Evolutionary conservation across 2,113 vertebrate genomes (phyloP), one percentile per base, ranked within the genome.

Genomic region (Callocephalon fimbriatum): DNA sequence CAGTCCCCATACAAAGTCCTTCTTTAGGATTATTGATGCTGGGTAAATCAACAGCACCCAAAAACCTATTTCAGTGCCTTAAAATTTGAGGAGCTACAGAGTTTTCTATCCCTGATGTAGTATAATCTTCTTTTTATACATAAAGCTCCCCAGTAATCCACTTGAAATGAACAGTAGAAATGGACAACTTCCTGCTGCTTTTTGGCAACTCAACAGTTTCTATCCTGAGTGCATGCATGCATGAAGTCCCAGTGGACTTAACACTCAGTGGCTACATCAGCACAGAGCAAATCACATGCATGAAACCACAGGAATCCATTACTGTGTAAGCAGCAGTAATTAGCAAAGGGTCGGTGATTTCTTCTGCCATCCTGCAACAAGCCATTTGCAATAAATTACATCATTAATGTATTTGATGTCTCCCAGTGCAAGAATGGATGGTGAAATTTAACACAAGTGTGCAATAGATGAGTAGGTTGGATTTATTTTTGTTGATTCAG

Each of bases 401-500:
- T 78, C 53, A 82, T 73, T 70, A 91, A 80, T 29, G 37, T 40
- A 62, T 76, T 29, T 48, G 19, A 8, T 29, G 5, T 62, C 63
- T 85, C 53, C 42, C 37, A 23, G 20, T 21, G 22, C 38, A 93
- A 56, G 26, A 81, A 86, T 2, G 12, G 23, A 50, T 7, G 31
- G 44, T 53, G 61, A 86, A 92, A 95, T 72, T 65, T 48, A 88
- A 79, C 72, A 78, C 1, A 2, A 70, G 47, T 26, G 18, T 81
- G 37, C 38, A 75, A 87, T 17, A 74, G 48, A 59, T 72, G 68
- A 86, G 31, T 48, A 77, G 67, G 50, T 16, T 87, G 89, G 42
- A 89, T 84, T 92, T 84, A 37, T 4, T 94, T 95, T 76, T 79
- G 77, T 94, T 91, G 65, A 58, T 71, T 90, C 82, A 61, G 23